Conservation (phyloP, 2,113 vertebrate species). For the Turdus rufiventris region DNA sequence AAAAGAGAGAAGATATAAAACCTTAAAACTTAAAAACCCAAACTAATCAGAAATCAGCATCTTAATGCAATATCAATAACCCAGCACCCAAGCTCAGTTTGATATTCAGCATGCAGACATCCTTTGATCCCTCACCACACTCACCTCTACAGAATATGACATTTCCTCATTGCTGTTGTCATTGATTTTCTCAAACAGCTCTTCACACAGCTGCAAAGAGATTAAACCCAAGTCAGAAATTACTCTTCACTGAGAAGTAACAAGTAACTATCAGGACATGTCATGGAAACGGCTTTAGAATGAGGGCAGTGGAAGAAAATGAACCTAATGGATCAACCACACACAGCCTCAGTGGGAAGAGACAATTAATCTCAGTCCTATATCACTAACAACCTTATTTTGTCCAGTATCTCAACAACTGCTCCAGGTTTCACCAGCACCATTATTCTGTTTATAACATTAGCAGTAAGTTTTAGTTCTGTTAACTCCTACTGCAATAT, state of each 20-base stretch:
- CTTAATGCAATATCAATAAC: not conserved
- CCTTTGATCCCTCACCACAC: not conserved
- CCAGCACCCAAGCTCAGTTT: not conserved
- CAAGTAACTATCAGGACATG: not conserved
- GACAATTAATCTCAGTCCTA: not conserved
- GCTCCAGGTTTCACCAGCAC: not conserved
- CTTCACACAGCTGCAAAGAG: conserved; percentile 89
- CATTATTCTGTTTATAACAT: not conserved
- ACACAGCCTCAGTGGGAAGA: not conserved
- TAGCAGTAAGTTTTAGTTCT: not conserved
- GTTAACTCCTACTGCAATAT: not conserved
- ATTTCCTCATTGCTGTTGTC: conserved; percentile 92
- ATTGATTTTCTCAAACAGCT: conserved; percentile 97
- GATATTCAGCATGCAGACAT: not conserved
- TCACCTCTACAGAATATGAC: conserved; percentile 91
- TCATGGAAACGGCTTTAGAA: not conserved
- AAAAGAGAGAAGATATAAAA: not conserved
- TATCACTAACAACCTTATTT: not conserved
- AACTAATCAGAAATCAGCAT: not conserved
- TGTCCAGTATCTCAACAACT: not conserved
- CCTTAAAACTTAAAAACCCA: not conserved
- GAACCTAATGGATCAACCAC: not conserved
- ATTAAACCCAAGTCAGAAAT: not conserved
- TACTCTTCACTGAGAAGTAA: not conserved
- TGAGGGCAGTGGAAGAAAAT: not conserved